Percentiles rank a stretch among this genome's conserved stretches.
Conservation (phyloP, 1,140 invertebrate genomes). For the Eriosoma lanigerum region DNA sequence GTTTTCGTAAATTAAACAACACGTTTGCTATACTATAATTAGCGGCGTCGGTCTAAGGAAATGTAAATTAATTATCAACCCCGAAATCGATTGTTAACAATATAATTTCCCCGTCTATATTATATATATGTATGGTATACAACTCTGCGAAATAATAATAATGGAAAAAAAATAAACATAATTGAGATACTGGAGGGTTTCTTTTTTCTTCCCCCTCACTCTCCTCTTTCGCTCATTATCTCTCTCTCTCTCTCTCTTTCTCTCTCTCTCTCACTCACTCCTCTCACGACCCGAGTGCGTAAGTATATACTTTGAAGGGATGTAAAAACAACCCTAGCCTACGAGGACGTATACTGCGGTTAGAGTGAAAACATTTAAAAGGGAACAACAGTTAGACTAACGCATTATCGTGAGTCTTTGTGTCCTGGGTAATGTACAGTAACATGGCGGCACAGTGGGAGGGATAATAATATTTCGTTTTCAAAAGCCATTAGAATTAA, state of each 20-base stretch:
- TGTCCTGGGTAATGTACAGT: background rate
- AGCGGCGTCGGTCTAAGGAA: background rate
- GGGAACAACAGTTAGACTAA: background rate
- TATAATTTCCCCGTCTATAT: background rate
- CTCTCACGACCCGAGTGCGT: background rate
- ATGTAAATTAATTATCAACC: constrained; percentile 39
- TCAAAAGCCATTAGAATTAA: constrained; percentile 32
- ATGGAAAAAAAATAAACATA: constrained; percentile 1
- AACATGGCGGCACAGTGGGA: background rate
- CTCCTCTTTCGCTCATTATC: background rate
- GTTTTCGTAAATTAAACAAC: constrained; percentile 47
- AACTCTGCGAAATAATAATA: too few species aligned
- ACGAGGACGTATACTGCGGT: background rate
- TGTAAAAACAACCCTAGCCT: constrained; percentile 21
- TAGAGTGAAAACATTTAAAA: constrained; percentile 21
- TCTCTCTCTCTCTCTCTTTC: background rate
- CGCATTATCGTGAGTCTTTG: constrained; percentile 7
- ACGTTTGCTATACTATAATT: constrained; percentile 10
- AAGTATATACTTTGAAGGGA: background rate
- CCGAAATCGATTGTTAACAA: constrained; percentile 9
- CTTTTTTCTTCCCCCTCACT: background rate
- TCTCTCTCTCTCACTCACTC: too few species aligned
- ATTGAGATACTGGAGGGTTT: constrained; percentile 11
- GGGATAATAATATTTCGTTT: constrained; percentile 4
- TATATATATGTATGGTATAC: background rate